Evolutionary conservation across 2,113 vertebrate species (phyloP), one percentile per base, ranked within the genome.

Genomic region (Casuarius casuarius): DNA sequence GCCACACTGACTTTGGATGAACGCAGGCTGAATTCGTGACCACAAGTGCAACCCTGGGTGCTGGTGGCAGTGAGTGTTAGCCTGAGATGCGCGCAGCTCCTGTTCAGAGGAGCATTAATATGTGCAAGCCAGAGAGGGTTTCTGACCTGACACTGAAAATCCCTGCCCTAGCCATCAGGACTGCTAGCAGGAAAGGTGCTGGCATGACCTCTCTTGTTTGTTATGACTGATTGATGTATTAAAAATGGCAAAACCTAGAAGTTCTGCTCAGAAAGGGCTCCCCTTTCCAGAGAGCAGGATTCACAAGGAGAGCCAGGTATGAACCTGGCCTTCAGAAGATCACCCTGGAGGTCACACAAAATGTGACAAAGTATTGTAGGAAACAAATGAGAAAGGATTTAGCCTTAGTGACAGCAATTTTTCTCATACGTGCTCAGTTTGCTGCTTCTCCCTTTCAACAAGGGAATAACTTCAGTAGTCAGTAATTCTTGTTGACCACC

Each of bases 1-100:
- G 78, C 90, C 56, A 18, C 10, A 33, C 31, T 93, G 70, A 71
- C 44, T 94, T 97, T 87, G 72, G 56, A 59, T 63, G 85, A 92
- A 14, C 77, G 6, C 12, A 44, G 70, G 44, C 51, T 90, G 61
- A 92, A 89, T 92, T 79, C 84, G 81, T 83, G 80, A 76, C 83
- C 65, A 10, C 62, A 80, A 62, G 26, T 44, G 86, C 48, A 58
- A 92, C 35, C 16, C 31, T 0, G 1, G 62, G 42, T 61, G 29
- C 52, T 52, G 42, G 23, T 26, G 84, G 35, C 62, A 74, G 25
- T 35, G 42, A 89, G 6, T 0, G 0, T 14, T 78, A 58, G 68
- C 82, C 89, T 87, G 84, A 86, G 52, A 84, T 89, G 7, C 35
- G 28, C 51, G 54, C 19, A 67, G 23, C 72, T 66, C 68, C 85